Percentiles rank a stretch among this genome's conserved stretches.
These are phyloP conservation scores for Ostrea denselamellosa DNA, from an alignment of 1,140 invertebrate species.

Conservation along the genomic window DNA sequence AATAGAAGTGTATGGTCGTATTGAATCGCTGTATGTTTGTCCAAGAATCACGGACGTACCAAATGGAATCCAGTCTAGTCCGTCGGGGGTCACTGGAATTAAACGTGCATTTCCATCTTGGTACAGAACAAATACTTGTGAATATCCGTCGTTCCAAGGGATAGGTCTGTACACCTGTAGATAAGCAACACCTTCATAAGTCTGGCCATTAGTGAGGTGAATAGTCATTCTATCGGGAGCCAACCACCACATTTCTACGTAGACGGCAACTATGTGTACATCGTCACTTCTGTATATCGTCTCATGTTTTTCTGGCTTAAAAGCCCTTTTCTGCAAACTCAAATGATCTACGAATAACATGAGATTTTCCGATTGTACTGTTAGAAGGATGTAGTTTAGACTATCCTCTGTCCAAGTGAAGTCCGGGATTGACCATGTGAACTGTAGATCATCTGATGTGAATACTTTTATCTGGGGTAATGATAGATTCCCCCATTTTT, in stretches of 20 bases:
- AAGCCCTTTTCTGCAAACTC: slow-evolving; percentile 51
- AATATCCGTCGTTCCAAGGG: slow-evolving; percentile 56
- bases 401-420: slow-evolving; percentile 58
- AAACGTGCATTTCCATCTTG: slow-evolving; percentile 63
- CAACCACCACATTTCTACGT: slow-evolving; percentile 66
- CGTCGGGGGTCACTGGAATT: slow-evolving; percentile 57
- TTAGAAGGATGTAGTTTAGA: slow-evolving; percentile 49
- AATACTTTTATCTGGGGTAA: slow-evolving; percentile 1
- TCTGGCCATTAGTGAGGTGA: slow-evolving; percentile 27
- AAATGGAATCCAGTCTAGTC: slow-evolving; percentile 65
- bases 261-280: slow-evolving; percentile 57
- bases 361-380: slow-evolving; percentile 6
- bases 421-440: slow-evolving; percentile 51
- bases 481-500: slow-evolving; percentile 38
- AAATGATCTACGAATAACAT: slow-evolving; percentile 44
- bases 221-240: slow-evolving; percentile 58
- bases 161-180: slow-evolving; percentile 58
- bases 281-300: slow-evolving; percentile 53
- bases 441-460: not conserved
- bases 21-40: slow-evolving; percentile 45
- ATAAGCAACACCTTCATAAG: slow-evolving; percentile 50
- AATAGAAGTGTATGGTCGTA: slow-evolving; percentile 58
- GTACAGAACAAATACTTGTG: slow-evolving; percentile 64
- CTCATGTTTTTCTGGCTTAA: slow-evolving; percentile 48
- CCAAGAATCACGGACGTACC: slow-evolving; percentile 65